phyloP scores from a whole-genome alignment of 2,797 vertebrate species.

The Nothura maculosa region DNA sequence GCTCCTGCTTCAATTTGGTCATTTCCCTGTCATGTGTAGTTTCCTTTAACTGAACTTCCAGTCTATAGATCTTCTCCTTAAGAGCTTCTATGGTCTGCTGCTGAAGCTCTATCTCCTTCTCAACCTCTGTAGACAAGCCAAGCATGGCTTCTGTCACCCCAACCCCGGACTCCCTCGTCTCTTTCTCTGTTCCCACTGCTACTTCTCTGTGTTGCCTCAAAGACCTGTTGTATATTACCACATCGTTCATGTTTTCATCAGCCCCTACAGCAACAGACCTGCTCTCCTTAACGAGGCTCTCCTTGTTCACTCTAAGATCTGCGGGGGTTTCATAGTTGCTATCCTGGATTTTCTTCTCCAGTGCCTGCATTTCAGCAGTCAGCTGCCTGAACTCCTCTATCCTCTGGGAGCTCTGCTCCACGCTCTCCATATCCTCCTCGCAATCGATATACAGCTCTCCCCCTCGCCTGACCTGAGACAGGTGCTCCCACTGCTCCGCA shows the following conservation, averaged over 20 bases:
- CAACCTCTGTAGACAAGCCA: conserved; percentile 89
- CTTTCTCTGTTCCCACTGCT: conserved; percentile 83
- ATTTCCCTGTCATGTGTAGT: conserved; percentile 94
- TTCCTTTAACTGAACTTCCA: conserved; percentile 95
- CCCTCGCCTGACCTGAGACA: conserved; percentile 81
- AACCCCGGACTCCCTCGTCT: conserved; percentile 80
- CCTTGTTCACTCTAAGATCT: conserved; percentile 30
- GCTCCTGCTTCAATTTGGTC: conserved; percentile 95
- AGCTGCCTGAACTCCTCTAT: conserved; percentile 93
- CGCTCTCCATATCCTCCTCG: conserved; percentile 87
- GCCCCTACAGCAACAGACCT: conserved; percentile 88
- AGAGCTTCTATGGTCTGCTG: conserved; percentile 94
- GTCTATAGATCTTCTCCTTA: conserved; percentile 94
- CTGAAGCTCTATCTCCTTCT: conserved; percentile 94
- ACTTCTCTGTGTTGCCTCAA: conserved; percentile 78
- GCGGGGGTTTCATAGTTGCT: conserved; percentile 73
- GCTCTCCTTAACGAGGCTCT: conserved; percentile 71
- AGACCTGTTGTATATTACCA: conserved; percentile 79
- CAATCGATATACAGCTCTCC: conserved; percentile 91
- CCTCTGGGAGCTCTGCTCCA: conserved; percentile 88
- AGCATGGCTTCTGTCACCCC: conserved; percentile 94
- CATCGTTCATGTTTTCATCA: conserved; percentile 89
- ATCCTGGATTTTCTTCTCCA: conserved; percentile 92
- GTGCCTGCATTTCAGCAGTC: conserved; percentile 93
- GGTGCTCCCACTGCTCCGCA: conserved; percentile 90